phyloP scores from a whole-genome alignment of 2,888 invertebrate genomes.

The Hetaerina titia region DNA sequence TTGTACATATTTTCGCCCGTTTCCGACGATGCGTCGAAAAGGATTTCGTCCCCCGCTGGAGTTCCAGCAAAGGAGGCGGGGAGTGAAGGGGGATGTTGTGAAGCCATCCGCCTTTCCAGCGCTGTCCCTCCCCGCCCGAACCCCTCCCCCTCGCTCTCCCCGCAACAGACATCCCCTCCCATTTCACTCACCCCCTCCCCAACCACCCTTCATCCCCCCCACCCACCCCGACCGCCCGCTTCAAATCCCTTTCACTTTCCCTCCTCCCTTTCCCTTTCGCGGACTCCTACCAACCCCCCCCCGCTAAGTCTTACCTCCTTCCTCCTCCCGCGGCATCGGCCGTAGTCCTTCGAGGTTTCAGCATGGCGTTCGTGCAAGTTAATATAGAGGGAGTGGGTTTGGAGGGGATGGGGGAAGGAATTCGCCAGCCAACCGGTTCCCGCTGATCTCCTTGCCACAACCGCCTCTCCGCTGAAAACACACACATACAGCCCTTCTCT shows the following conservation, averaged over 20 bases:
- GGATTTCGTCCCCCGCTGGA: background rate
- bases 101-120: background rate
- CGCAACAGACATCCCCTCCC: background rate
- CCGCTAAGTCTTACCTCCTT: background rate
- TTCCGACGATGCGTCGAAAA: background rate
- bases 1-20: background rate
- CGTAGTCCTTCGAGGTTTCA: constrained; percentile 21
- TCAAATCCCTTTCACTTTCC: constrained; percentile 20
- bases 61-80: too few species aligned
- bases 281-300: background rate
- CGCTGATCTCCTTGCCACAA: constrained; percentile 32
- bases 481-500: background rate
- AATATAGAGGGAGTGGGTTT: background rate
- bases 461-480: background rate
- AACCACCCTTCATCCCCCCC: constrained; percentile 46
- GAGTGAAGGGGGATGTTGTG: background rate
- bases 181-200: constrained; percentile 1
- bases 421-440: constrained; percentile 25
- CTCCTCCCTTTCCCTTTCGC: background rate
- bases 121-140: background rate
- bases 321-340: background rate
- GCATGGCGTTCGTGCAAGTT: background rate
- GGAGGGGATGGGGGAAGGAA: background rate
- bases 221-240: constrained; percentile 55
- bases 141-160: background rate